These are phyloP conservation scores for Enteromius paludinosus DNA, from an alignment of 2,797 vertebrate genomes.

Conservation along the genomic window DNA sequence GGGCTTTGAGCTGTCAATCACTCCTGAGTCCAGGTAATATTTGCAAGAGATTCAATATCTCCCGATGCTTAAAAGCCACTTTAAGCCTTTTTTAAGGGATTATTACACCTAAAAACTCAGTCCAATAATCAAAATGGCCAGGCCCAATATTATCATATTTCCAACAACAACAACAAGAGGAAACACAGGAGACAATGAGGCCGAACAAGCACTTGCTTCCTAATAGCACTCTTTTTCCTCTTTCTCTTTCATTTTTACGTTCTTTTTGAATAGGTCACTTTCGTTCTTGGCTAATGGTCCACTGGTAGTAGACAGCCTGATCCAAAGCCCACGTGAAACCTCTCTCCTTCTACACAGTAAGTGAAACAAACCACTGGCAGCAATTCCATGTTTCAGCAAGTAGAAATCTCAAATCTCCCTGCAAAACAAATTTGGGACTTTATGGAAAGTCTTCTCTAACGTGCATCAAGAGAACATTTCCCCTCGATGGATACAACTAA, in stretches of 20 bases:
- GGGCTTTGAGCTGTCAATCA: constrained; percentile 34
- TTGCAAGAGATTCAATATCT: constrained; percentile 2
- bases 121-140: background rate
- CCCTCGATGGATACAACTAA: background rate
- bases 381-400: background rate
- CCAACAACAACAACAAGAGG: background rate
- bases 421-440: background rate
- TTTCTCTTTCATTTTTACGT: background rate
- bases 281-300: constrained; percentile 43
- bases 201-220: background rate
- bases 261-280: constrained; percentile 1
- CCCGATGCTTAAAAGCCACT: background rate
- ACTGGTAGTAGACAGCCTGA: constrained; percentile 31
- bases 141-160: background rate
- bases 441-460: background rate
- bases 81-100: background rate
- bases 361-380: constrained; percentile 28
- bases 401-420: background rate
- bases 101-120: background rate
- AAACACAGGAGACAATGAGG: background rate
- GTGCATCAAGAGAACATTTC: background rate
- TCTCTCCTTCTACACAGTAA: background rate
- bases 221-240: background rate
- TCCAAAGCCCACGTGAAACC: background rate
- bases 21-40: constrained; percentile 8